Percentiles rank a stretch among this genome's conserved stretches.
These are phyloP conservation scores for Acleris sparsana DNA, from an alignment of 2,888 invertebrate species.

Conservation along the genomic window DNA sequence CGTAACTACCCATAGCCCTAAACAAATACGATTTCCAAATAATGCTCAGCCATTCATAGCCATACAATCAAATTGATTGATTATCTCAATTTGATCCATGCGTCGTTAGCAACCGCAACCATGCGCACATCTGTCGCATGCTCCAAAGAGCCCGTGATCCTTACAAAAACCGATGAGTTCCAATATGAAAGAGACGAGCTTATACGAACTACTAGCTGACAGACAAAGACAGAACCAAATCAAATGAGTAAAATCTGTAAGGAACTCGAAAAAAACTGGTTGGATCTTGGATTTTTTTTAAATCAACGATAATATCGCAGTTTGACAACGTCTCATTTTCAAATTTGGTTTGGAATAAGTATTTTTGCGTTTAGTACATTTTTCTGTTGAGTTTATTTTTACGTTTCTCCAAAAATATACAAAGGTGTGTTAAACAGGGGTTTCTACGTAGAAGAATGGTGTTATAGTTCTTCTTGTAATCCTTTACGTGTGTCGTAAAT, in stretches of 20 bases:
- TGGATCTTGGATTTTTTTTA: conserved; percentile 54
- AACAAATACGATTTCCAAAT: conserved; percentile 33
- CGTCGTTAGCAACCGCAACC: conserved; percentile 78
- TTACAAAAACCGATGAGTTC: conserved; percentile 74
- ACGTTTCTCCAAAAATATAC: conserved; percentile 56
- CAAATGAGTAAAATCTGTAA: conserved; percentile 48
- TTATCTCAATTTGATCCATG: conserved; percentile 76
- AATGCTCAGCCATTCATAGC: conserved; percentile 56
- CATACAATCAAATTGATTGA: conserved; percentile 80
- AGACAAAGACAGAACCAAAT: conserved; percentile 51
- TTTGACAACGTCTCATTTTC: conserved; percentile 22
- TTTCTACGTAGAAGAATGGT: conserved; percentile 35
- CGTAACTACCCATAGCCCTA: conserved; percentile 15
- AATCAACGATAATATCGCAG: conserved; percentile 48
- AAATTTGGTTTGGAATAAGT: conserved; percentile 25
- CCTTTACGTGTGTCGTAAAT: conserved; percentile 64
- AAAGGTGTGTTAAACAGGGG: conserved; percentile 36
- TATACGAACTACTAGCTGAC: conserved; percentile 45
- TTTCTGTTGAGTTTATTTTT: conserved; percentile 39
- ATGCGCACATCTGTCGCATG: conserved; percentile 82
- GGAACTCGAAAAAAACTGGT: conserved; percentile 55
- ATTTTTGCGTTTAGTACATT: conserved; percentile 35
- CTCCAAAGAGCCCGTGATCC: conserved; percentile 74
- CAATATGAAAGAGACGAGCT: conserved; percentile 58
- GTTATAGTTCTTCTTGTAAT: conserved; percentile 61